Evolutionary conservation across 1,140 invertebrate genomes (phyloP).

Genomic region (Trichonephila inaurata): DNA sequence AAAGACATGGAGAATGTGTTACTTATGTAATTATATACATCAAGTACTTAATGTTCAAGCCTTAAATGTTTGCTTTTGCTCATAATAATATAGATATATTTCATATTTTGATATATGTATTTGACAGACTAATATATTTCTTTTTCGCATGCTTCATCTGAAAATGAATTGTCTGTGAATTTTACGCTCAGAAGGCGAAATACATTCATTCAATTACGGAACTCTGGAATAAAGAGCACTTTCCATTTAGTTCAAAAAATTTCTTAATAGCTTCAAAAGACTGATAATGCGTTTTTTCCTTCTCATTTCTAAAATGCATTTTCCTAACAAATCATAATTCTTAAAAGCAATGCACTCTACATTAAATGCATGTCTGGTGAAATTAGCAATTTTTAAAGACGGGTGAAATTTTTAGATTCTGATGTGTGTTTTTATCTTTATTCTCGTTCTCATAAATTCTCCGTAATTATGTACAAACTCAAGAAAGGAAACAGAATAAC

Average conservation of each 20-base stretch:
- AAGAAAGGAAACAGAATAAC: constrained; percentile 1
- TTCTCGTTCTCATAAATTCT: constrained; percentile 45
- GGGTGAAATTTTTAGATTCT: constrained; percentile 20
- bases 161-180: too few species aligned
- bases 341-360: constrained; percentile 15
- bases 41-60: too few species aligned
- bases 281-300: constrained; percentile 18
- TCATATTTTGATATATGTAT: too few species aligned
- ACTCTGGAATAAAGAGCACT: neutral
- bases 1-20: too few species aligned
- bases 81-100: too few species aligned
- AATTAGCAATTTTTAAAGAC: constrained; percentile 39
- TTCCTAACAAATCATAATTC: constrained; percentile 3
- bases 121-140: too few species aligned
- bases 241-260: neutral
- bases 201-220: constrained; percentile 10
- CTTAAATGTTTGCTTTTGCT: too few species aligned
- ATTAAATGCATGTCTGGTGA: constrained; percentile 20
- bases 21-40: too few species aligned
- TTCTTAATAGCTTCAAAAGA: neutral
- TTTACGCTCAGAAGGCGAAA: neutral
- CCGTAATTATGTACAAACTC: constrained; percentile 37
- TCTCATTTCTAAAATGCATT: neutral
- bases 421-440: constrained; percentile 19
- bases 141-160: too few species aligned